Percentiles rank a stretch among this genome's conserved stretches.
Conservation (phyloP, 2,113 vertebrate species). For the Corvus moneduloides region DNA sequence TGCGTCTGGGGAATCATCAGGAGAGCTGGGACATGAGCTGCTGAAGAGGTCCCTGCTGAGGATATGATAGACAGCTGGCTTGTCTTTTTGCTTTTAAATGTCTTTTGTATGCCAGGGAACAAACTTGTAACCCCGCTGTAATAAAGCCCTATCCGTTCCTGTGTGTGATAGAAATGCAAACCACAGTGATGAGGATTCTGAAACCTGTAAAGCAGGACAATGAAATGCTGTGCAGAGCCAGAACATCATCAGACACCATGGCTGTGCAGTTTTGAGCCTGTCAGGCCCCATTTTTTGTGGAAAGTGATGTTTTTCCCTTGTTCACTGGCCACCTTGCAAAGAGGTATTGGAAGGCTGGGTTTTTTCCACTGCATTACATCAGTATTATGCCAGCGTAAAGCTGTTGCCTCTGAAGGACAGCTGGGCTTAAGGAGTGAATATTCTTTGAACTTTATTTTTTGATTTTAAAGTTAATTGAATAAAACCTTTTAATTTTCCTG, state of each 20-base stretch:
- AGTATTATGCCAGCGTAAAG: not conserved
- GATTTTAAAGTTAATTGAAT: not conserved
- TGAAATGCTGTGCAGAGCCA: not conserved
- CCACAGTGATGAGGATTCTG: not conserved
- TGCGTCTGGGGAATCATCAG: not conserved
- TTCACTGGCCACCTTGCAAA: not conserved
- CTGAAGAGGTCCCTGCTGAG: not conserved
- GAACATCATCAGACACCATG: not conserved
- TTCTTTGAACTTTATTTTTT: not conserved
- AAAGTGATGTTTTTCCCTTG: not conserved
- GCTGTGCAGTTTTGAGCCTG: not conserved
- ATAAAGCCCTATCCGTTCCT: not conserved
- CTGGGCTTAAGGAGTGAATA: not conserved
- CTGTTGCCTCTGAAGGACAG: not conserved
- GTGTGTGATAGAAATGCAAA: not conserved
- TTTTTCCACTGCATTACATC: conserved; percentile 24
- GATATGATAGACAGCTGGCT: not conserved
- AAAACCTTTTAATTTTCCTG: not conserved
- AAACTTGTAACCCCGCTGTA: not conserved
- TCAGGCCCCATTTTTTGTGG: conserved; percentile 7
- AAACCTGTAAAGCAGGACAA: not conserved
- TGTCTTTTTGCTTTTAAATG: not conserved
- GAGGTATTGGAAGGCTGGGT: not conserved
- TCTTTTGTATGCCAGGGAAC: not conserved
- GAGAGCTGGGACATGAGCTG: not conserved